These are phyloP conservation scores for Bellardia pandia DNA, from an alignment of 2,888 invertebrate genomes.

Conservation along the genomic window DNA sequence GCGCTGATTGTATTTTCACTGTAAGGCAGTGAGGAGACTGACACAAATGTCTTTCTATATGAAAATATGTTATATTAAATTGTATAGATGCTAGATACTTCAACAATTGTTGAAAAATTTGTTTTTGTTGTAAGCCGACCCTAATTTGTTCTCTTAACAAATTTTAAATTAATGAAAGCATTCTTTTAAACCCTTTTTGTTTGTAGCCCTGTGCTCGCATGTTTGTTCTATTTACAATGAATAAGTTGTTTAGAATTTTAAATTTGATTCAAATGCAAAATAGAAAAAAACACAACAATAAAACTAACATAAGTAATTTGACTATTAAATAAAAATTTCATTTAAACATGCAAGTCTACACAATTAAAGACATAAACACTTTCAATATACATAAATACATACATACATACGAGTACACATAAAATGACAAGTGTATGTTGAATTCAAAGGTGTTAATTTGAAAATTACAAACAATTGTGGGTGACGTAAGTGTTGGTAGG, in stretches of 20 bases:
- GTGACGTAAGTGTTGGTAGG: conserved; percentile 46
- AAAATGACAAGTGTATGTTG: conserved; percentile 34
- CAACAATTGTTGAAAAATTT: neutral
- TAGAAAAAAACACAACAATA: conserved; percentile 3
- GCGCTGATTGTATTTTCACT: too few relatives aligned
- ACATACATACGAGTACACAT: too few relatives aligned
- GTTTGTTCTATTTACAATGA: conserved; percentile 60
- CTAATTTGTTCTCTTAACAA: conserved; percentile 9
- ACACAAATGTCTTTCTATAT: too few relatives aligned
- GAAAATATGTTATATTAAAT: too few relatives aligned
- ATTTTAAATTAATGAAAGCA: conserved; percentile 17
- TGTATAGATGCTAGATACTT: too few relatives aligned
- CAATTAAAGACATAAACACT: neutral
- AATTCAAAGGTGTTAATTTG: conserved; percentile 56
- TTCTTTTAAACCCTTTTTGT: conserved; percentile 23
- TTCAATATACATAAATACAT: neutral
- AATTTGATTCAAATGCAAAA: conserved; percentile 55
- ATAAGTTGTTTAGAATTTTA: conserved; percentile 66
- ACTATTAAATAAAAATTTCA: conserved; percentile 19
- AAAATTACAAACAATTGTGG: conserved; percentile 44
- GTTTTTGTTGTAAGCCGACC: neutral
- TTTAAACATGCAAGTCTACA: conserved; percentile 5
- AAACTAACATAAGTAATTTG: neutral
- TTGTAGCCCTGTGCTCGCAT: conserved; percentile 31
- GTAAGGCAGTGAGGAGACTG: too few relatives aligned